Percentiles rank a stretch among this genome's conserved stretches.
Evolutionary conservation across 1,140 invertebrate genomes (phyloP).

Genomic region (Calliphora vicina): DNA sequence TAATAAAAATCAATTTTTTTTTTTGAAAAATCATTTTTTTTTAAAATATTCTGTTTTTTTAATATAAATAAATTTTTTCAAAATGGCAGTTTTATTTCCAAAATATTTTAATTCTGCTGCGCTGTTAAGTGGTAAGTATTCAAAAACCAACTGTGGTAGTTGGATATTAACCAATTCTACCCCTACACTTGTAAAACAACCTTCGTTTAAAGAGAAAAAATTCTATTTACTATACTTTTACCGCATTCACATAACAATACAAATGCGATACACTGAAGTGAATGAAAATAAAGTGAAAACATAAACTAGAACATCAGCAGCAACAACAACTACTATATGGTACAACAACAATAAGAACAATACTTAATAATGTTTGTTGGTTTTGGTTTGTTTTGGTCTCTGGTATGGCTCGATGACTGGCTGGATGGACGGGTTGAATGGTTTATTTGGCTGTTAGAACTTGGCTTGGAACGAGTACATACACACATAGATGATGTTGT

Average conservation of each 20-base stretch:
- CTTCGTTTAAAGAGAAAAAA: background rate
- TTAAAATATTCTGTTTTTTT: too few species aligned
- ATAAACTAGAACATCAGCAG: constrained; percentile 36
- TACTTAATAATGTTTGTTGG: constrained; percentile 19
- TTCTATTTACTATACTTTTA: background rate
- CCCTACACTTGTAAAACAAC: background rate
- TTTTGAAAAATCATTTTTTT: too few species aligned
- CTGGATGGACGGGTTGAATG: background rate
- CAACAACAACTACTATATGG: constrained; percentile 42
- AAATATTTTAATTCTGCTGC: too few species aligned
- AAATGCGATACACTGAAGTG: background rate
- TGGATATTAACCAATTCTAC: too few species aligned
- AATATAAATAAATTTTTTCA: too few species aligned
- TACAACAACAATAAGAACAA: constrained; percentile 42
- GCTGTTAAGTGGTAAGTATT: too few species aligned
- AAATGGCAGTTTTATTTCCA: too few species aligned
- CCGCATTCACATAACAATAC: background rate
- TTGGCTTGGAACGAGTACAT: background rate
- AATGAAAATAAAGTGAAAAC: constrained; percentile 31
- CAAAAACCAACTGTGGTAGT: too few species aligned
- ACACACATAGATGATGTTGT: too few species aligned
- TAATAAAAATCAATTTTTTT: too few species aligned
- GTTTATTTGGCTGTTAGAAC: background rate
- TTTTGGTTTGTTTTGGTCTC: background rate
- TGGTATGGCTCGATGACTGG: background rate